Evolutionary conservation across 2,888 invertebrate species (phyloP).

Genomic region (Trichogramma dendrolimi): DNA sequence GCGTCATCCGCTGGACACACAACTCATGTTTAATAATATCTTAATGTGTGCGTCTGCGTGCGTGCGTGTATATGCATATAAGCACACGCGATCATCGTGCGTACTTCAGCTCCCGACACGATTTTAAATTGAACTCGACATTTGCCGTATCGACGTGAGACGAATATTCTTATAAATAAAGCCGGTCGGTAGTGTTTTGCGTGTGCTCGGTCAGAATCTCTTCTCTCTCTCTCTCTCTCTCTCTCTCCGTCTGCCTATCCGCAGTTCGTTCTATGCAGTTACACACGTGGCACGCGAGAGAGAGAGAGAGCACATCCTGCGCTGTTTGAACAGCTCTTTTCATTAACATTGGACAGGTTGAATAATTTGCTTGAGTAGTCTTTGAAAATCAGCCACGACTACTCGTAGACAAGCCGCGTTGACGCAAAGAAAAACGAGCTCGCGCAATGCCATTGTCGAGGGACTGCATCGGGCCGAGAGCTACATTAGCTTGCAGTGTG

Average conservation of each 20-base stretch:
- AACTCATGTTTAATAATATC: background rate
- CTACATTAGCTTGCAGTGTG: background rate
- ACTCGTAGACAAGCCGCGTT: too few species aligned
- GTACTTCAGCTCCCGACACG: conserved; percentile 35
- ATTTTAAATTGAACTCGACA: conserved; percentile 42
- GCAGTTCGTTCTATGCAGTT: background rate
- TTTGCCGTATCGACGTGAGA: conserved; percentile 23
- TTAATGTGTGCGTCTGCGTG: conserved; percentile 25
- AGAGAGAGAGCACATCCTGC: background rate
- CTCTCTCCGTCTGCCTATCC: conserved; percentile 4
- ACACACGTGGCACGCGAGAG: too few species aligned
- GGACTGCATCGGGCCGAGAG: too few species aligned
- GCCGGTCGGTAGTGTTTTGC: background rate
- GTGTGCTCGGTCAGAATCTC: background rate
- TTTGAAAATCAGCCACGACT: too few species aligned
- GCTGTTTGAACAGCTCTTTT: conserved; percentile 6
- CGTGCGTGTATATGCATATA: conserved; percentile 19
- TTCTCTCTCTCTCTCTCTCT: conserved; percentile 9
- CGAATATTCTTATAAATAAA: conserved; percentile 22
- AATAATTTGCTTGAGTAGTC: too few species aligned
- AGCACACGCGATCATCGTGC: conserved; percentile 35
- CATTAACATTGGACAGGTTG: background rate
- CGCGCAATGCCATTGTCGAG: too few species aligned
- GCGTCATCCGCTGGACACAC: too few species aligned
- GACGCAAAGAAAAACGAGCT: too few species aligned